Evolutionary conservation across 2,113 vertebrate species (phyloP).

Genomic region (Murina feae): DNA sequence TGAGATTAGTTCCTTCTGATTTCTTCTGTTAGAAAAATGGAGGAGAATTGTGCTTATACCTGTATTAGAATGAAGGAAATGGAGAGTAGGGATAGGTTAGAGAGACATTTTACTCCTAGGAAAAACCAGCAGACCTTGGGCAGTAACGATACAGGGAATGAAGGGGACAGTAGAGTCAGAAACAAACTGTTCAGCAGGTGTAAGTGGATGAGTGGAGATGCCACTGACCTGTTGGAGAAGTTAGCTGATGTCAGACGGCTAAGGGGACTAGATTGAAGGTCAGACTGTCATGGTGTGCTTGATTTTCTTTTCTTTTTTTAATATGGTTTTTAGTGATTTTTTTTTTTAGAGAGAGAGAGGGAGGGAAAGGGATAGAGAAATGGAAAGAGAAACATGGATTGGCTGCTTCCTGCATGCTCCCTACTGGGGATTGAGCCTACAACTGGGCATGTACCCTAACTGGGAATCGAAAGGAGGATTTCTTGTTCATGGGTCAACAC

Average conservation of each 20-base stretch:
- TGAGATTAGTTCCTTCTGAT: constrained; percentile 4
- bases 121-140: neutral
- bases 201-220: neutral
- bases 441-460: too few relatives aligned
- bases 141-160: neutral
- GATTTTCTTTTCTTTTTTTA: neutral
- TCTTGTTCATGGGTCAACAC: too few relatives aligned
- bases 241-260: neutral
- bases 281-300: neutral
- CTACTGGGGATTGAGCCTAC: too few relatives aligned
- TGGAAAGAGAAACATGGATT: too few relatives aligned
- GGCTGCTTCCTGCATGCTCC: too few relatives aligned
- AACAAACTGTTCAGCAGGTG: neutral
- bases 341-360: too few relatives aligned
- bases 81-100: neutral
- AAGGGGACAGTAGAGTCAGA: neutral
- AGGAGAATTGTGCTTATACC: neutral
- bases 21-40: neutral
- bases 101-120: neutral
- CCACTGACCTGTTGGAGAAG: neutral
- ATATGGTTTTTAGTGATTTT: too few relatives aligned
- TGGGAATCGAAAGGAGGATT: too few relatives aligned
- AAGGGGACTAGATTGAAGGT: neutral
- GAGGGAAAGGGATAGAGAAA: too few relatives aligned
- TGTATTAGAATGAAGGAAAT: neutral